A percentile compares a stretch with the other conserved stretches of the same genome.
phyloP scores from a whole-genome alignment of 2,797 vertebrate genomes.

The Bradypodion ventrale region DNA sequence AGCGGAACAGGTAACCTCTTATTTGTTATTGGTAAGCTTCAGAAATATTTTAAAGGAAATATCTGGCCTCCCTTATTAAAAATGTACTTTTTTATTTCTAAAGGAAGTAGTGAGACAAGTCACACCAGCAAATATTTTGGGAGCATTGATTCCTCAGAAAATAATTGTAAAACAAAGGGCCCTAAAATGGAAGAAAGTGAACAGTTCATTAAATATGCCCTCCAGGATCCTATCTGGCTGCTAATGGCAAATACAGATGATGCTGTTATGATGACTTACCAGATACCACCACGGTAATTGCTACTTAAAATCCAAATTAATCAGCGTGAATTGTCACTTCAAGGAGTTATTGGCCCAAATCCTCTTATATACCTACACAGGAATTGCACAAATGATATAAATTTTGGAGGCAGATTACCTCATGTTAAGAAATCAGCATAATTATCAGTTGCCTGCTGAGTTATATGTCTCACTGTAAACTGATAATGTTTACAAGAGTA shows the following conservation, averaged over 20 bases:
- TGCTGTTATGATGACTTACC: slow-evolving; percentile 92
- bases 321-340: neutral
- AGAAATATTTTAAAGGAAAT: neutral
- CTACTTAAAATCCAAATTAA: rapidly evolving
- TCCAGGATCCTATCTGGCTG: slow-evolving; percentile 91
- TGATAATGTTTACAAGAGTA: too few species aligned
- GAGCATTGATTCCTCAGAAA: slow-evolving; percentile 89
- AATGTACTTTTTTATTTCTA: slow-evolving; percentile 27
- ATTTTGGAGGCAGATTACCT: too few species aligned
- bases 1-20: slow-evolving; percentile 82
- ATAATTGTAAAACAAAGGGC: slow-evolving; percentile 76
- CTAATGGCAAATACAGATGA: slow-evolving; percentile 86
- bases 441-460: too few species aligned
- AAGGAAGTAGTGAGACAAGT: slow-evolving; percentile 86
- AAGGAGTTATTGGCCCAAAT: neutral
- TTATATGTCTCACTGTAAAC: too few species aligned
- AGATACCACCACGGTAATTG: slow-evolving; percentile 87
- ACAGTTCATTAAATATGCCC: slow-evolving; percentile 81
- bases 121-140: slow-evolving; percentile 93
- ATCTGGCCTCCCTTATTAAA: slow-evolving; percentile 12
- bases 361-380: neutral
- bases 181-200: slow-evolving; percentile 70
- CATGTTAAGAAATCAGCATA: too few species aligned
- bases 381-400: neutral
- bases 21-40: neutral